phyloP scores from a whole-genome alignment of 2,888 invertebrate genomes.

The Melipona beecheii region DNA sequence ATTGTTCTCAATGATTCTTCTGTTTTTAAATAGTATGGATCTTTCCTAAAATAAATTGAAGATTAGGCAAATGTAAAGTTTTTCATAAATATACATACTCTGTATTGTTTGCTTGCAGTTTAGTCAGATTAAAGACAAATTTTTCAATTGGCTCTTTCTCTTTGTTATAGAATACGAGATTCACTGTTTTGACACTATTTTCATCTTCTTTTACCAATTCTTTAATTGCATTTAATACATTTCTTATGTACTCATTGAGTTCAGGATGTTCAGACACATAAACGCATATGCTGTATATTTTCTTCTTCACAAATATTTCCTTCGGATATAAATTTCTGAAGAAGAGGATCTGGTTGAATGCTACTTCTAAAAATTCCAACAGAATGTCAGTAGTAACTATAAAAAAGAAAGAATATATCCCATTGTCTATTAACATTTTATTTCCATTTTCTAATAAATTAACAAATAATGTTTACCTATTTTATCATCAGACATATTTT shows the following conservation, averaged over 20 bases:
- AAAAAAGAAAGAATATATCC: slow-evolving; percentile 20
- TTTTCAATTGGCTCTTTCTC: slow-evolving; percentile 83
- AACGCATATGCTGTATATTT: slow-evolving; percentile 87
- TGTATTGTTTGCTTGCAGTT: slow-evolving; percentile 67
- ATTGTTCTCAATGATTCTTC: slow-evolving; percentile 88
- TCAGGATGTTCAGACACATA: slow-evolving; percentile 88
- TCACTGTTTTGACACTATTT: slow-evolving; percentile 85
- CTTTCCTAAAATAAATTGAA: slow-evolving; percentile 77
- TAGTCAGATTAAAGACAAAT: slow-evolving; percentile 84
- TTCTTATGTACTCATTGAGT: slow-evolving; percentile 86
- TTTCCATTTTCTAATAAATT: neutral
- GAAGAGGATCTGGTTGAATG: slow-evolving; percentile 88
- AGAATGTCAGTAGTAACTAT: slow-evolving; percentile 86
- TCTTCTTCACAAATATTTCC: slow-evolving; percentile 87
- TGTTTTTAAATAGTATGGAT: slow-evolving; percentile 87
- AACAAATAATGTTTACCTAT: slow-evolving; percentile 62
- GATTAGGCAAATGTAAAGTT: slow-evolving; percentile 1
- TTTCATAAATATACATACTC: slow-evolving; percentile 73
- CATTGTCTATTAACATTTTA: neutral
- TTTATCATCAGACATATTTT: slow-evolving; percentile 68
- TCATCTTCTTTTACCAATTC: slow-evolving; percentile 85
- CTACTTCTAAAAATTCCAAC: slow-evolving; percentile 88
- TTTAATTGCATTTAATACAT: slow-evolving; percentile 73
- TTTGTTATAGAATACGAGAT: slow-evolving; percentile 85
- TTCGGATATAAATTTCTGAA: slow-evolving; percentile 87